A percentile compares a stretch with the other conserved stretches of the same genome.
Evolutionary conservation across 1,140 invertebrate species (phyloP).

Genomic region (Zaprionus nigranus): DNA sequence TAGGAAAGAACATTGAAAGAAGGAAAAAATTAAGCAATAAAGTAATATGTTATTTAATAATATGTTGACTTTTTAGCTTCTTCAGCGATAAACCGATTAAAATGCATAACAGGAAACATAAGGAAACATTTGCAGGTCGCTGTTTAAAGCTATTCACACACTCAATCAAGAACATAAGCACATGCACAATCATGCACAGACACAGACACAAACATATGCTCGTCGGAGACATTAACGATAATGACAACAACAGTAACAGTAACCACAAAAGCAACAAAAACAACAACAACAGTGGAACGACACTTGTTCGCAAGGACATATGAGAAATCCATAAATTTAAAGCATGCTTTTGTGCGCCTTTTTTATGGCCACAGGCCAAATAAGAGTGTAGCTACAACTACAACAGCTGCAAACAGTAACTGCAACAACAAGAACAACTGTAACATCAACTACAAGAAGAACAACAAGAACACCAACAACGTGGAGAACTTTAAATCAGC

Average conservation of each 20-base stretch:
- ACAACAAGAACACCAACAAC: slow-evolving; percentile 9
- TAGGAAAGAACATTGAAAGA: no score
- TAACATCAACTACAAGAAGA: neutral
- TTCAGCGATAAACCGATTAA: neutral
- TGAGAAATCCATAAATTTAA: slow-evolving; percentile 80
- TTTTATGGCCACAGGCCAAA: slow-evolving; percentile 16
- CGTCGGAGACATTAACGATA: slow-evolving; percentile 65
- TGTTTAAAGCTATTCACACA: slow-evolving; percentile 35
- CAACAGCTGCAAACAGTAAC: slow-evolving; percentile 4
- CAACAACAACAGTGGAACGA: slow-evolving; percentile 49
- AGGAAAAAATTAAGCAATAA: no score
- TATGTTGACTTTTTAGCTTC: neutral
- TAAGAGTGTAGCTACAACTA: slow-evolving; percentile 3
- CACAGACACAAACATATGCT: slow-evolving; percentile 44
- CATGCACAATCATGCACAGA: slow-evolving; percentile 10
- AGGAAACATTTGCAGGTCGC: slow-evolving; percentile 11
- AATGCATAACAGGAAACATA: neutral
- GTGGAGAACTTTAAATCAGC: slow-evolving; percentile 55
- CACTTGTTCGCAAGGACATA: slow-evolving; percentile 78
- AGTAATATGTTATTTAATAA: neutral
- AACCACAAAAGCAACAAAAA: slow-evolving; percentile 33
- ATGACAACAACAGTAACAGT: slow-evolving; percentile 55
- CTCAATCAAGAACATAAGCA: slow-evolving; percentile 9
- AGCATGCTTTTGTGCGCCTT: slow-evolving; percentile 59
- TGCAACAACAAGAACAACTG: neutral